Conservation (phyloP, 2,888 invertebrate species). For the Dicycla oo region DNA sequence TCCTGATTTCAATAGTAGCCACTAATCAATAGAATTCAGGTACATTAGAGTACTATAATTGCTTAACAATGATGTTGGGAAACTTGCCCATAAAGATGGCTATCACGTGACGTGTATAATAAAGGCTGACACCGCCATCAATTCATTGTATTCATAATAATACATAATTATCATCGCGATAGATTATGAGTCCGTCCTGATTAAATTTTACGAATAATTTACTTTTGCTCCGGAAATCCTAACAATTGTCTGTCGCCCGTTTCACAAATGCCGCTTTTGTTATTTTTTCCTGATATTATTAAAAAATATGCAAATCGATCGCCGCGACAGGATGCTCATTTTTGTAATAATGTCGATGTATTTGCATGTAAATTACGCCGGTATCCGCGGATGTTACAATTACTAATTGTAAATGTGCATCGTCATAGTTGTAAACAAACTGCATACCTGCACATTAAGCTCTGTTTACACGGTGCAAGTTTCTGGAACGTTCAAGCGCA, state of each 20-base stretch:
- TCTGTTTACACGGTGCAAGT: too few relatives aligned
- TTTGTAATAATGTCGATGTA: constrained; percentile 87
- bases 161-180: constrained; percentile 80
- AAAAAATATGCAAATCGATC: constrained; percentile 90
- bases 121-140: constrained; percentile 54
- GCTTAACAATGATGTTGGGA: constrained; percentile 43
- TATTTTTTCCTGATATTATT: constrained; percentile 86
- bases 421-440: constrained; percentile 81
- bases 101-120: constrained; percentile 53
- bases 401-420: constrained; percentile 84
- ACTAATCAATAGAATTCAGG: constrained; percentile 31
- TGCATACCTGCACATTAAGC: constrained; percentile 61
- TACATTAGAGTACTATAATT: constrained; percentile 21
- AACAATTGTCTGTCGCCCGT: constrained; percentile 83
- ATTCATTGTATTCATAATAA: constrained; percentile 74
- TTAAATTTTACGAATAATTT: constrained; percentile 88
- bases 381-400: constrained; percentile 86
- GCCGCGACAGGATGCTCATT: constrained; percentile 87
- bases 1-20: constrained; percentile 23
- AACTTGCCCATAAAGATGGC: constrained; percentile 52
- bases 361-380: constrained; percentile 88
- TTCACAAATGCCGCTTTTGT: constrained; percentile 84
- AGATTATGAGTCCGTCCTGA: constrained; percentile 83
- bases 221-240: constrained; percentile 83
- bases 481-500: too few relatives aligned